Percentiles rank a stretch among this genome's conserved stretches.
Evolutionary conservation across 2,888 invertebrate species (phyloP).

Genomic region (Lingula anatina): DNA sequence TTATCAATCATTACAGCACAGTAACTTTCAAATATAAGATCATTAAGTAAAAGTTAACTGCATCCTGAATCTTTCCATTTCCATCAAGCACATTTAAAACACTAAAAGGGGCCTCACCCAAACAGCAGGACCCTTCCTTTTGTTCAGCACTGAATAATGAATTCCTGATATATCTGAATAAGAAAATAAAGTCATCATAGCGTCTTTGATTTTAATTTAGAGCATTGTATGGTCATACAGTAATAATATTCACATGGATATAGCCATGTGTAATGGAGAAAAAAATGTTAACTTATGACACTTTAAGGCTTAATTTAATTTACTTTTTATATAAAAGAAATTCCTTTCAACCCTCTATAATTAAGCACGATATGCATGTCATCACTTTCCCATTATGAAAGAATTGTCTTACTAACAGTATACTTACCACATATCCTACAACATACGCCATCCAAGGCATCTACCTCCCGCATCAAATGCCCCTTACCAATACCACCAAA

Average conservation of each 20-base stretch:
- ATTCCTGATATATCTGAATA: slow-evolving; percentile 65
- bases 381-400: no score
- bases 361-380: no score
- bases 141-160: slow-evolving; percentile 77
- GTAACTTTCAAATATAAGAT: no score
- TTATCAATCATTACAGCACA: no score
- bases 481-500: slow-evolving; percentile 92
- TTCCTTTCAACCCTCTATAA: no score
- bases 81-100: no score
- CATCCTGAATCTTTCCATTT: no score
- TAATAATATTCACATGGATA: no score
- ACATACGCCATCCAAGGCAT: slow-evolving; percentile 83
- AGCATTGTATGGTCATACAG: no score
- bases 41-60: no score
- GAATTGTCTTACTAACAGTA: no score
- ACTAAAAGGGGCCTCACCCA: slow-evolving; percentile 60
- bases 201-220: no score
- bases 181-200: slow-evolving; percentile 4
- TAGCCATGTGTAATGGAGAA: background rate
- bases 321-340: background rate
- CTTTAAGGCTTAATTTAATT: background rate
- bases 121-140: slow-evolving; percentile 78
- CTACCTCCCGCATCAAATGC: slow-evolving; percentile 79
- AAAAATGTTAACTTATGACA: background rate
- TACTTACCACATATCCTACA: slow-evolving; percentile 66